These are phyloP conservation scores for Xanthorhoe spadicearia DNA, from an alignment of 2,888 invertebrate species.

Conservation along the genomic window DNA sequence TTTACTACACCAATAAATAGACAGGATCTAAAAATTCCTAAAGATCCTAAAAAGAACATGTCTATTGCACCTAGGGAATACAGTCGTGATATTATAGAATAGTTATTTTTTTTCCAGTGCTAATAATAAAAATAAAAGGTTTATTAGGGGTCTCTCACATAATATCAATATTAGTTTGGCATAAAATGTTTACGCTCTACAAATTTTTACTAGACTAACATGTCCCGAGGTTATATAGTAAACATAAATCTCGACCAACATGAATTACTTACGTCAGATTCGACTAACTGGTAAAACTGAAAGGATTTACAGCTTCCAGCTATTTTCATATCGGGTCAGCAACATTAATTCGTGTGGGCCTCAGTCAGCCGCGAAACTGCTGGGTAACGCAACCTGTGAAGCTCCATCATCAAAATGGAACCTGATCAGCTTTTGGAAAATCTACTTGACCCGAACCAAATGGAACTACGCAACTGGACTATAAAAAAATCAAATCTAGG, in stretches of 20 bases:
- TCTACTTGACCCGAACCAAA: constrained; percentile 40
- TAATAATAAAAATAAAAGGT: neutral
- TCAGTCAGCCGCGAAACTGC: constrained; percentile 64
- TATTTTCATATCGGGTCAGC: constrained; percentile 78
- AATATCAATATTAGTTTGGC: neutral
- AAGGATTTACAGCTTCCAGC: constrained; percentile 71
- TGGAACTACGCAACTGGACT: constrained; percentile 73
- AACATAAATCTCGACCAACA: constrained; percentile 56
- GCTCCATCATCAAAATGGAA: constrained; percentile 48
- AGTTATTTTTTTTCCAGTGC: neutral
- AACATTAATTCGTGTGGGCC: constrained; percentile 54
- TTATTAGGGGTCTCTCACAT: neutral
- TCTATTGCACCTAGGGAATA: no score
- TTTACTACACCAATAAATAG: no score
- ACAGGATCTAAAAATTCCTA: no score
- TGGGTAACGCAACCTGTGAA: constrained; percentile 49
- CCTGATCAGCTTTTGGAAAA: constrained; percentile 36
- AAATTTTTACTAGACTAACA: constrained; percentile 4
- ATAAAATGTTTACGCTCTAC: neutral
- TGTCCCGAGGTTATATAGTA: constrained; percentile 47
- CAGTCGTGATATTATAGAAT: no score
- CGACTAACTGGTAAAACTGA: constrained; percentile 64
- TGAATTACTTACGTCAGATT: constrained; percentile 70
- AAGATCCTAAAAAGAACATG: no score
- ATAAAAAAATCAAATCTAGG: constrained; percentile 85